Conservation (phyloP, 1,140 invertebrate genomes). For the Aphaenogaster floridana region DNA sequence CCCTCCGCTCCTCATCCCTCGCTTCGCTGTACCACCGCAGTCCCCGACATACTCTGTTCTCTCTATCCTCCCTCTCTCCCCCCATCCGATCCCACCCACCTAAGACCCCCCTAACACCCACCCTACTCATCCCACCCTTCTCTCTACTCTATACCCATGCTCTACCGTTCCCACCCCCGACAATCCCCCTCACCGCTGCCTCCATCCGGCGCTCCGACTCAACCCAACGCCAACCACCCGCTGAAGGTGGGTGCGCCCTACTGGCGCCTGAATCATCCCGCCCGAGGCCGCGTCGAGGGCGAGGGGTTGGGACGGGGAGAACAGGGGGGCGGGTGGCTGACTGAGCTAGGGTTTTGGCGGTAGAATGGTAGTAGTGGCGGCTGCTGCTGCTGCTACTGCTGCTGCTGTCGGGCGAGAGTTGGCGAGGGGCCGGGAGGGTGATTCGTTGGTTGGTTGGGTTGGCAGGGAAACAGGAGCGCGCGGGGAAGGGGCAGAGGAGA, state of each 20-base stretch:
- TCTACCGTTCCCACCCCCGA: conserved; percentile 62
- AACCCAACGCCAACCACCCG: conserved; percentile 76
- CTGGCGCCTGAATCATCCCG: conserved; percentile 86
- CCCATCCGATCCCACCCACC: conserved; percentile 67
- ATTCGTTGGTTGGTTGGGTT: conserved; percentile 79
- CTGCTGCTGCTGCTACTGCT: conserved; percentile 64
- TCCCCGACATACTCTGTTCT: conserved; percentile 85
- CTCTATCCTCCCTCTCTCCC: conserved; percentile 76
- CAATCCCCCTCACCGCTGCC: conserved; percentile 70
- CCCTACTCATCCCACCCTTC: conserved; percentile 71
- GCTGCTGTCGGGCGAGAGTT: conserved; percentile 66
- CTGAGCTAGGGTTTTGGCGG: conserved; percentile 82
- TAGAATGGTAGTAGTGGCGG: conserved; percentile 76
- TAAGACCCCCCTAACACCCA: conserved; percentile 70
- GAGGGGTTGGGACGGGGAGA: conserved; percentile 58
- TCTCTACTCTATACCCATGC: conserved; percentile 61
- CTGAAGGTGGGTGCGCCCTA: conserved; percentile 86
- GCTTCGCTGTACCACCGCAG: conserved; percentile 72
- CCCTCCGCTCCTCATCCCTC: conserved; percentile 55
- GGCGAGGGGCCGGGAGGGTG: conserved; percentile 67
- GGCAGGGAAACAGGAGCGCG: conserved; percentile 66
- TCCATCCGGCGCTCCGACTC: conserved; percentile 70
- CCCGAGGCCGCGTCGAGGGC: conserved; percentile 79
- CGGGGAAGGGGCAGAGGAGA: conserved; percentile 49
- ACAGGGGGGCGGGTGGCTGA: conserved; percentile 76